These are phyloP conservation scores for Vulpes ferrilata DNA, from an alignment of 2,113 vertebrate species.

Conservation along the genomic window DNA sequence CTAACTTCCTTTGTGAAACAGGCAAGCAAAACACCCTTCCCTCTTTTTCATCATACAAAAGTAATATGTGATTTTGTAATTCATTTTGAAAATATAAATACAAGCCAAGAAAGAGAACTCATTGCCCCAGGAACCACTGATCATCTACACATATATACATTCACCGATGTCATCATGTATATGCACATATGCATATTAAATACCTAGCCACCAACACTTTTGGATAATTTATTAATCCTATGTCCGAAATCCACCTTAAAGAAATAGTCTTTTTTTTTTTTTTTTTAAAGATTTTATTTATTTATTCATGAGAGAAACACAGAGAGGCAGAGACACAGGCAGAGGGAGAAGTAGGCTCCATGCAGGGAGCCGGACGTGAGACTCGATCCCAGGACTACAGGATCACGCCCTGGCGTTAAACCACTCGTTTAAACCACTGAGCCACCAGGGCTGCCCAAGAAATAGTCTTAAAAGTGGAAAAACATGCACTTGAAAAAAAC, in stretches of 20 bases:
- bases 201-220: not conserved
- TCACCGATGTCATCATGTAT: too few species aligned
- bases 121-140: not conserved
- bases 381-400: too few species aligned
- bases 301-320: too few species aligned
- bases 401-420: too few species aligned
- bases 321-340: too few species aligned
- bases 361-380: too few species aligned
- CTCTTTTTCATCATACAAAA: not conserved
- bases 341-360: too few species aligned
- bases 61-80: not conserved
- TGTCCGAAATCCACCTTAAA: not conserved
- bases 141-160: not conserved
- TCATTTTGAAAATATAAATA: slow-evolving; percentile 22
- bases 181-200: not conserved
- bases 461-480: slow-evolving; percentile 10
- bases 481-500: not conserved
- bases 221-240: not conserved
- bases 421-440: too few species aligned
- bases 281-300: too few species aligned
- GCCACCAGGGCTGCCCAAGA: not conserved
- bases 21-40: not conserved
- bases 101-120: not conserved
- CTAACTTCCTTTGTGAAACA: not conserved
- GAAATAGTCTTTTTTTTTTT: not conserved